Base-by-base conservation (phyloP, 2,113 vertebrate species). In the Labrus mixtus region DNA sequence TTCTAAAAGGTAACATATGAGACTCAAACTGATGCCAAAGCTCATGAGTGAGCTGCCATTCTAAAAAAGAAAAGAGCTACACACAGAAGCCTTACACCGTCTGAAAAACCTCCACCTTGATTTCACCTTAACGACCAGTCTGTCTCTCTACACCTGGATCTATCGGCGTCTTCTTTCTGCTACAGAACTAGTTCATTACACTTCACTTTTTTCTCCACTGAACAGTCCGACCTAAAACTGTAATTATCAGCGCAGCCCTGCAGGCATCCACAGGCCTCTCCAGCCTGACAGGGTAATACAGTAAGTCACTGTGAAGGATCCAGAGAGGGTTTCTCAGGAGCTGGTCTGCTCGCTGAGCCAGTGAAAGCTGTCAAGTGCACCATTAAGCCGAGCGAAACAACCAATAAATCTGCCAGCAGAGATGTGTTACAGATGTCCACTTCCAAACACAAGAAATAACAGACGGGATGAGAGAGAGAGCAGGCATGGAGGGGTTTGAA, bases 321-420 rank as follows among this genome's bases (percentile, higher is more conserved):
- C 51, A 46, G 20, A 33, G 48, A 39, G 74, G 46, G 54, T 53
- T 85, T 51, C 84, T 78, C 60, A 77, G 68, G 48, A 75, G 60
- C 69, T 41, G 53, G 66, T 50, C 41, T 61, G 75, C 71, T 87
- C 58, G 19, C 59, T 85, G 68, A 76, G 71, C 83, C 77, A 80
- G 51, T 87, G 71, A 73, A 79, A 79, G 51, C 81, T 79, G 87
- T 89, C 81, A 85, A 73, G 74, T 73, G 85, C 72, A 54, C 85
- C 83, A 82, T 86, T 85, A 86, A 73, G 74, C 83, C 74, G 36
- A 68, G 29, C 29, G 20, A 65, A 75, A 79, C 57, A 60, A 75
- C 29, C 64, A 78, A 75, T 83, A 86, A 82, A 90, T 83, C 79
- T 76, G 76, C 59, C 74, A 53, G 41, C 57, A 20, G 68, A 81